Percentiles rank a stretch among this genome's conserved stretches.
Conservation (phyloP, 2,888 invertebrate genomes). For the Drosophila fulvimacula region DNA sequence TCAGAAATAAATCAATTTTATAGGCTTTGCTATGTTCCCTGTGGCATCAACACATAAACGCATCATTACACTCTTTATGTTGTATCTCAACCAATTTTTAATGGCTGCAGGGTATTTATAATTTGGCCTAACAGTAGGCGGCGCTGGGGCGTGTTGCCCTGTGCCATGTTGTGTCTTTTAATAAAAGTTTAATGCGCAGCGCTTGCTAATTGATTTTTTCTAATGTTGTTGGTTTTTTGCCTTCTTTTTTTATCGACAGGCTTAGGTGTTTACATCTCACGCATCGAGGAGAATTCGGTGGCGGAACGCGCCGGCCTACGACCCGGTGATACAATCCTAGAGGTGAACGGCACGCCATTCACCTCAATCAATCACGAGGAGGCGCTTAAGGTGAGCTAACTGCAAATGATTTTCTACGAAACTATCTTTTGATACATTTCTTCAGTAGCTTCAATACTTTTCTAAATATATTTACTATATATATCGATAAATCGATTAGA, state of each 20-base stretch:
- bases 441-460: conserved; percentile 57
- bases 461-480: conserved; percentile 17
- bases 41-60: not conserved
- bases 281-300: conserved; percentile 95
- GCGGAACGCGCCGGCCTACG: conserved; percentile 94
- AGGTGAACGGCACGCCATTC: conserved; percentile 97
- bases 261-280: conserved; percentile 95
- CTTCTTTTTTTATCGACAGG: conserved; percentile 85
- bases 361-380: conserved; percentile 96
- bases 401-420: conserved; percentile 26
- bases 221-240: conserved; percentile 1
- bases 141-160: conserved; percentile 3
- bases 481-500: conserved; percentile 55
- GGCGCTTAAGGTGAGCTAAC: conserved; percentile 91
- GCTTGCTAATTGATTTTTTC: conserved; percentile 70
- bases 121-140: conserved; percentile 23
- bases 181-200: conserved; percentile 63
- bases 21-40: not conserved
- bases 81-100: not conserved
- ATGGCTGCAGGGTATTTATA: conserved; percentile 6
- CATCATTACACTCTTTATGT: not conserved
- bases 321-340: conserved; percentile 97
- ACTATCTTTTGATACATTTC: conserved; percentile 33
- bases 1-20: not conserved
- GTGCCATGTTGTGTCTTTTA: conserved; percentile 48